Conservation (phyloP, 2,113 vertebrate genomes). For the Chascanopsetta lugubris region DNA sequence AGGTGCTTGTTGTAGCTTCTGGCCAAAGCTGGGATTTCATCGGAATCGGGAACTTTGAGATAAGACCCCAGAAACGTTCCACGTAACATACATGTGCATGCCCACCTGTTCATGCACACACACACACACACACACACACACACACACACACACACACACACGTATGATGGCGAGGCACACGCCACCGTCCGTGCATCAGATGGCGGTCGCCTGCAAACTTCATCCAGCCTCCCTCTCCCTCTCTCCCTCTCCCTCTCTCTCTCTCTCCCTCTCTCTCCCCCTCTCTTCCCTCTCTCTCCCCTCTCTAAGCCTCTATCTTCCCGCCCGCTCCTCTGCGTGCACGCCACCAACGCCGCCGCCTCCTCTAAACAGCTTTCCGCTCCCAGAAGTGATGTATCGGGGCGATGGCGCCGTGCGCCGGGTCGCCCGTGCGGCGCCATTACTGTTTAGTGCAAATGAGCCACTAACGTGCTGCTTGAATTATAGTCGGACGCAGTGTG, state of each 20-base stretch:
- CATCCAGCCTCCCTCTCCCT: slow-evolving; percentile 43
- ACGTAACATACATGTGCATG: not conserved
- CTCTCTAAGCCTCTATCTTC: no score
- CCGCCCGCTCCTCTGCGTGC: not conserved
- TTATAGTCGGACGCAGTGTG: slow-evolving; percentile 61
- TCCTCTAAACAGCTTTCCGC: slow-evolving; percentile 28
- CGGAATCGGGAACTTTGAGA: no score
- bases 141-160: no score
- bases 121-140: no score
- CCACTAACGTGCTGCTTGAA: slow-evolving; percentile 58
- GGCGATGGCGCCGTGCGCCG: slow-evolving; percentile 15
- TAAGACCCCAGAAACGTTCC: no score
- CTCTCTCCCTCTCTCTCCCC: not conserved
- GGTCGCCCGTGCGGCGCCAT: slow-evolving; percentile 52
- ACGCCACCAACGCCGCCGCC: no score
- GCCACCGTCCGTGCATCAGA: no score
- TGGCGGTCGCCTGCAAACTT: no score
- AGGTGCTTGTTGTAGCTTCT: no score
- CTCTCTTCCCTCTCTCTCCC: slow-evolving; percentile 20
- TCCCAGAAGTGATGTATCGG: slow-evolving; percentile 40
- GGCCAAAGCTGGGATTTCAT: no score
- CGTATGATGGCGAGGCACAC: no score
- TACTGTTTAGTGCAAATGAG: slow-evolving; percentile 74
- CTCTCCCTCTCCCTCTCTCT: slow-evolving; percentile 9
- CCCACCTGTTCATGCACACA: no score